Percentiles rank a stretch among this genome's conserved stretches.
These are phyloP conservation scores for Teleogryllus occipitalis DNA, from an alignment of 1,140 invertebrate species.

Conservation along the genomic window DNA sequence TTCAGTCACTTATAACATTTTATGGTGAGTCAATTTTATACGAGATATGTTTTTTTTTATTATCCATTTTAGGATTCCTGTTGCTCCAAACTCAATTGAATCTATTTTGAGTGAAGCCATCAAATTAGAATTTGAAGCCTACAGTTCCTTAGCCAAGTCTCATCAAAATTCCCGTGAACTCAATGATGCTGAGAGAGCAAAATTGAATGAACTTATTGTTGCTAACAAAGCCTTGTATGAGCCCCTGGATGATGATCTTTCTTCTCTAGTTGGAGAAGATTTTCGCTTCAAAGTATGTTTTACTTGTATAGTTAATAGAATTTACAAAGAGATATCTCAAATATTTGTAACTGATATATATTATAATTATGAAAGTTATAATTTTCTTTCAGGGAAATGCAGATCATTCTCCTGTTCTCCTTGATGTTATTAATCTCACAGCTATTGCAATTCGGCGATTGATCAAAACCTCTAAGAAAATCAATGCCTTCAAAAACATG, in stretches of 20 bases:
- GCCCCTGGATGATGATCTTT: conserved; percentile 71
- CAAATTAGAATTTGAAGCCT: conserved; percentile 69
- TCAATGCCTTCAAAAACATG: conserved; percentile 79
- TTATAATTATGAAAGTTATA: conserved; percentile 12
- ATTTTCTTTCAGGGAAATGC: conserved; percentile 31
- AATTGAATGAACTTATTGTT: conserved; percentile 72
- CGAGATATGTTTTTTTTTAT: not conserved
- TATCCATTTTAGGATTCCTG: conserved; percentile 34
- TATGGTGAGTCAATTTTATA: no score
- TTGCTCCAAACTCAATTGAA: conserved; percentile 56
- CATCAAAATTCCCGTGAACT: conserved; percentile 50
- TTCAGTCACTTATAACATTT: no score
- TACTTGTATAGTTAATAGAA: not conserved
- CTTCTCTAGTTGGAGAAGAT: conserved; percentile 52
- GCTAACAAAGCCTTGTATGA: conserved; percentile 74
- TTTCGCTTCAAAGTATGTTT: conserved; percentile 47
- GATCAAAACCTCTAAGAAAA: conserved; percentile 88
- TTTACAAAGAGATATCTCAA: not conserved
- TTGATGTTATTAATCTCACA: conserved; percentile 82
- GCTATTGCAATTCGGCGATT: conserved; percentile 80
- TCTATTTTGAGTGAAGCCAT: conserved; percentile 74
- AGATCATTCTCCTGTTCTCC: conserved; percentile 54
- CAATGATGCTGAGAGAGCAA: conserved; percentile 71
- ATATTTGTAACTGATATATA: not conserved
- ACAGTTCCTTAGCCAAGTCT: conserved; percentile 35